Base-by-base conservation (phyloP, 1,140 invertebrate genomes). In the Bombus vancouverensis region DNA sequence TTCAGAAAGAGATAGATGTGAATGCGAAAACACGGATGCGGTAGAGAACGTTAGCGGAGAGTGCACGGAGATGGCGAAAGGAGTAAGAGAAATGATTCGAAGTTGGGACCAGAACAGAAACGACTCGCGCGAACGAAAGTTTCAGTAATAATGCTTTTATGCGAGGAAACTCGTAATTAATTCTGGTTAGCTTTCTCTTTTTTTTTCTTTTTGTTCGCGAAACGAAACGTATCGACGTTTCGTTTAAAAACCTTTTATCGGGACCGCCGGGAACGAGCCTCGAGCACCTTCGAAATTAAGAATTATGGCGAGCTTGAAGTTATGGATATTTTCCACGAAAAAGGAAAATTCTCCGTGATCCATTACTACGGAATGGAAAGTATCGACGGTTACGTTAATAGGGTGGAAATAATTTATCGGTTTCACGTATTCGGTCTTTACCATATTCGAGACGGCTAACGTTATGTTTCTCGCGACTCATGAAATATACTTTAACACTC, bases 181-280 rank as follows among this genome's bases (percentile, higher is more conserved):
- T 72, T 84, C 44, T 22, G 18, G 34, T 22, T 28, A 4, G 37
- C 0, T 53, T 47, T 47, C 3, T 28, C 5, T 37, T 70, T 0
- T 25, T 34, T 3, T 39, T 1, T 0, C 10, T 28, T 13, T 70
- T 39, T 70, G 12, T 34, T 10, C 18, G 22, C 10, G 65, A 59
- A 18, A 37, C 4, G 37, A 59, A 84, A 84, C 37, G 75, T 84
- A 84, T 79, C 76, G 83, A 68, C 68, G 74, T 70, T 53, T 47
- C 76, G 83, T 84, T 84, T 78, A 80, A 79, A 84, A 72, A 78
- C n/a, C 53, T 84, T 79, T 84, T 72, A 84, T 62, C 66, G 66
- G n/a, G 34, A 18, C 25, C 32, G 28, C 15, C 12, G 73, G 18
- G 32, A 53, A 8, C 28, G 44, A 42, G 37, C 42, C 57, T 62